phyloP scores from a whole-genome alignment of 2,888 invertebrate species.

The Caradrina clavipalpis region DNA sequence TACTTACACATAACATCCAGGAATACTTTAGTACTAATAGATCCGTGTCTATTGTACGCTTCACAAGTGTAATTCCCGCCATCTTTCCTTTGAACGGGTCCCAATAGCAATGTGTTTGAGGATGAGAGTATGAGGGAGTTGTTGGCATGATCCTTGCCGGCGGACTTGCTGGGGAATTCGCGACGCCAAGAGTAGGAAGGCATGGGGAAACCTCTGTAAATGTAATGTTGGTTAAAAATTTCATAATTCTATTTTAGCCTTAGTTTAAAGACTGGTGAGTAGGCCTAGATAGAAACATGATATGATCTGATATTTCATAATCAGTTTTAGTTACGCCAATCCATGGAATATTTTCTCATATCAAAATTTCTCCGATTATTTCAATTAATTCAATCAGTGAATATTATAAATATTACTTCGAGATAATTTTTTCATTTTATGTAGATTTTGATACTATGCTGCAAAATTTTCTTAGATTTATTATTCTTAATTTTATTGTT shows the following conservation, averaged over 20 bases:
- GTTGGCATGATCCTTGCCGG: conserved; percentile 77
- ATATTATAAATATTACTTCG: too few relatives aligned
- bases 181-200: conserved; percentile 94
- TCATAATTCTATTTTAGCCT: neutral
- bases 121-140: conserved; percentile 81
- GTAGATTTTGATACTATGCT: too few relatives aligned
- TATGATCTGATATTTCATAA: too few relatives aligned
- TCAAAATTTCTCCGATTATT: too few relatives aligned
- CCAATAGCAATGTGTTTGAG: conserved; percentile 87
- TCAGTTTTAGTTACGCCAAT: too few relatives aligned
- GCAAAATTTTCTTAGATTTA: too few relatives aligned
- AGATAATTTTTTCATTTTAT: too few relatives aligned
- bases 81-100: conserved; percentile 93
- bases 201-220: conserved; percentile 92
- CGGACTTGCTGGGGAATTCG: conserved; percentile 82
- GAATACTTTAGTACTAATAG: conserved; percentile 92
- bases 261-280: too few relatives aligned
- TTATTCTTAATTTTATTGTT: too few relatives aligned
- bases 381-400: too few relatives aligned
- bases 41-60: conserved; percentile 95
- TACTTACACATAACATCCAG: conserved; percentile 96
- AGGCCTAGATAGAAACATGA: too few relatives aligned
- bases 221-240: neutral
- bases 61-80: conserved; percentile 95
- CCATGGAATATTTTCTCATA: too few relatives aligned